phyloP scores from a whole-genome alignment of 2,888 invertebrate species.

The Nemotelus pantherinus region DNA sequence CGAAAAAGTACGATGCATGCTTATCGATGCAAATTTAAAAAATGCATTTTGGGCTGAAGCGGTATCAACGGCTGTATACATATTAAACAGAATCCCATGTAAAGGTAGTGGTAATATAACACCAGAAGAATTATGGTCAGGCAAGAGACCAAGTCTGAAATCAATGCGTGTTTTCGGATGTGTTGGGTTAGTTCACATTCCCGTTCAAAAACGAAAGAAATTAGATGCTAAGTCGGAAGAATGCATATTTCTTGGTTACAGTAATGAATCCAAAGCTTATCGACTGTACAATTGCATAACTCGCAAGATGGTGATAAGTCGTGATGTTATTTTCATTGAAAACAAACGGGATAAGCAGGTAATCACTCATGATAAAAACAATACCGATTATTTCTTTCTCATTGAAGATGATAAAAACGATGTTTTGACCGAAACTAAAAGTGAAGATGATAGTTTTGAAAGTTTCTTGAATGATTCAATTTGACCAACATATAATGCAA shows the following conservation, averaged over 20 bases:
- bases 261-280: not conserved
- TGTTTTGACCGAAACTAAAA: too few species aligned
- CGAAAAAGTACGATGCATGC: constrained; percentile 2
- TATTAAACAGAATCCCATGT: not conserved
- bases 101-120: not conserved
- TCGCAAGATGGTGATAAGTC: not conserved
- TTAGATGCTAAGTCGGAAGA: constrained; percentile 45
- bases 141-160: not conserved
- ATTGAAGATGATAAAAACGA: too few species aligned
- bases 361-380: too few species aligned
- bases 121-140: constrained; percentile 13
- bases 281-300: not conserved
- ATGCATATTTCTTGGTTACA: constrained; percentile 15
- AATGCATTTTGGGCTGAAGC: not conserved
- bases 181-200: constrained; percentile 30
- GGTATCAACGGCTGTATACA: not conserved
- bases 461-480: too few species aligned
- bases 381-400: too few species aligned
- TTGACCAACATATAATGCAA: too few species aligned
- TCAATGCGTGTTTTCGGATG: constrained; percentile 22
- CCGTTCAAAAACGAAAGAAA: not conserved
- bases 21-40: not conserved
- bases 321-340: constrained; percentile 31
- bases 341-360: not conserved
- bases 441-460: too few species aligned